phyloP scores from a whole-genome alignment of 2,888 invertebrate genomes.

The Agrotis ipsilon region DNA sequence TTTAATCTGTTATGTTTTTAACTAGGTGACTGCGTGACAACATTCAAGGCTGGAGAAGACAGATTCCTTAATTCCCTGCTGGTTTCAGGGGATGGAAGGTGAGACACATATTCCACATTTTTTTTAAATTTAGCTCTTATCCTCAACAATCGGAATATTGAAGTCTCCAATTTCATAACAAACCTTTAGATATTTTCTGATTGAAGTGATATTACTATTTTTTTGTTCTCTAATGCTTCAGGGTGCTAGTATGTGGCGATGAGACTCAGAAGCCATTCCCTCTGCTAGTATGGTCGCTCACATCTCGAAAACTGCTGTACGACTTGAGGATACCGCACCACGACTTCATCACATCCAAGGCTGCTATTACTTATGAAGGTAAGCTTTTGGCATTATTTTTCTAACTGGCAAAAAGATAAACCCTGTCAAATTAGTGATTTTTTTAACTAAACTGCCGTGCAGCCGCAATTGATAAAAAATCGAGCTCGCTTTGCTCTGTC shows the following conservation, averaged over 20 bases:
- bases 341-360: constrained; percentile 96
- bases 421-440: no score
- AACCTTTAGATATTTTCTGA: no score
- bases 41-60: constrained; percentile 97
- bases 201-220: neutral
- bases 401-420: no score
- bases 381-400: constrained; percentile 2
- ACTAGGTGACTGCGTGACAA: constrained; percentile 95
- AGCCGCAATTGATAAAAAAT: no score
- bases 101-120: constrained; percentile 37
- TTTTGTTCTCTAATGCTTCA: constrained; percentile 67
- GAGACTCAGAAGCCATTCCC: constrained; percentile 98
- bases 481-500: no score
- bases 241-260: constrained; percentile 97
- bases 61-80: constrained; percentile 96
- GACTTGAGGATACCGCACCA: constrained; percentile 97
- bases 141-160: no score
- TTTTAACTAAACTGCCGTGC: no score
- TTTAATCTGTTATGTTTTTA: constrained; percentile 25
- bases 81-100: constrained; percentile 97
- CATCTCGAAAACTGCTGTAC: constrained; percentile 95
- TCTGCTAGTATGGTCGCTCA: constrained; percentile 96
- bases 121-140: no score
- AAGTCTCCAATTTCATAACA: neutral
- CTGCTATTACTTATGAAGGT: constrained; percentile 97